Evolutionary conservation across 2,888 invertebrate genomes (phyloP), one percentile per base, ranked within the genome.

Genomic region (Rhagium mordax): DNA sequence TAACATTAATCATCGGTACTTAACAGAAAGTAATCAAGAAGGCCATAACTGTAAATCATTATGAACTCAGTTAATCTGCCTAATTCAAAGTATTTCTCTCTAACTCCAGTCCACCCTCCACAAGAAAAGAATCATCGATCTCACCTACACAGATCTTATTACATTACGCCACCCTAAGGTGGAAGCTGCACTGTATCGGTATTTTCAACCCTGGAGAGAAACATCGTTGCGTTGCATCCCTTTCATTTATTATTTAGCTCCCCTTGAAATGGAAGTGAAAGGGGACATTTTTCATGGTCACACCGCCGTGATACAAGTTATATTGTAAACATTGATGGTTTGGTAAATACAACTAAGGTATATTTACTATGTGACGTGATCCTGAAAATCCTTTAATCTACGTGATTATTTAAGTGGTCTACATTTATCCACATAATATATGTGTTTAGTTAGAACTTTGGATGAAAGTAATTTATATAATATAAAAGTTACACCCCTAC

Each of bases 241-340:
- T 78, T 75, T 79, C 81, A 82, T 82, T 81, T 81, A 82, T 82
- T 82, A 82, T 82, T 82, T 78, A 82, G 76, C 81, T 78, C 81
- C 82, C 81, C 79, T 80, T 74, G 71, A 64, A 64, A 62, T 67
- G 64, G 62, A 66, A 76, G 72, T 60, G 77, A 74, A 71, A 77
- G 74, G 75, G 76, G 41, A 69, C 80, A 79, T 78, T 80, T 81
- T 81, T 81, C 81, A 79, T 76, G 81, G 81, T 79, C 80, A 81
- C 80, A 80, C 79, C 75, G 76, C 76, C 77, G 78, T 76, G 78
- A 78, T 78, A 78, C 78, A 81, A 76, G 76, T 74, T 76, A 74
- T 76, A 76, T 78, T 74, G 75, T 74, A 76, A 78, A 78, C 78
- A 78, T 74, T 70, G 74, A 76, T 24, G 41, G 67, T 76, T 77